phyloP scores from a whole-genome alignment of 2,888 invertebrate genomes.

The Troglohyphantes excavatus region DNA sequence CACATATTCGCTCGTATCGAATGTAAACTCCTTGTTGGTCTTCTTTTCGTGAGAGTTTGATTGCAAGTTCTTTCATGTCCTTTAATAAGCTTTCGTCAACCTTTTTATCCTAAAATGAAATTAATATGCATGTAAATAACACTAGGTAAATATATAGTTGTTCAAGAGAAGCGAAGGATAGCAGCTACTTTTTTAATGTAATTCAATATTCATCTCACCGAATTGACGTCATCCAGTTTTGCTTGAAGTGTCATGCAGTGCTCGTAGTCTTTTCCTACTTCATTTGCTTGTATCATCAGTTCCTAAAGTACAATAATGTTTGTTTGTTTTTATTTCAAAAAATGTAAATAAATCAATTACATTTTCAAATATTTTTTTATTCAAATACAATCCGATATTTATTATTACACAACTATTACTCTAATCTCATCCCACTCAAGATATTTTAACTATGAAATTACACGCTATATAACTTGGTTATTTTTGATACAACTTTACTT shows the following conservation, averaged over 20 bases:
- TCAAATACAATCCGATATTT: too few species aligned
- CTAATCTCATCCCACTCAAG: too few species aligned
- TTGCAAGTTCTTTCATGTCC: constrained; percentile 92
- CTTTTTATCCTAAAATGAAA: constrained; percentile 88
- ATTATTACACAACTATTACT: too few species aligned
- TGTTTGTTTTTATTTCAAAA: too few species aligned
- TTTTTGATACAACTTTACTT: too few species aligned
- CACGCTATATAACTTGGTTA: too few species aligned
- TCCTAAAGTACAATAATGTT: constrained; percentile 81
- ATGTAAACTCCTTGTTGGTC: constrained; percentile 51
- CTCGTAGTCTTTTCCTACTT: constrained; percentile 96
- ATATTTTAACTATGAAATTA: too few species aligned
- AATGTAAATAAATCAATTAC: too few species aligned
- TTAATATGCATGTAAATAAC: neutral
- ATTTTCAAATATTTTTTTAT: too few species aligned
- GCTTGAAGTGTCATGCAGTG: constrained; percentile 95
- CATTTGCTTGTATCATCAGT: constrained; percentile 91
- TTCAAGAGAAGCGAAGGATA: neutral
- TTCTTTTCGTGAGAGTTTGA: constrained; percentile 86
- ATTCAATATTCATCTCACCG: constrained; percentile 81
- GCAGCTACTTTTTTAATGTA: neutral
- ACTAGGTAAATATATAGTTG: neutral
- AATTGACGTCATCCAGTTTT: constrained; percentile 95
- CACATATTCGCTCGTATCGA: constrained; percentile 60
- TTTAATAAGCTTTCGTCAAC: constrained; percentile 95